Conservation (phyloP, 2,888 invertebrate genomes). For the Amiota mariae region DNA sequence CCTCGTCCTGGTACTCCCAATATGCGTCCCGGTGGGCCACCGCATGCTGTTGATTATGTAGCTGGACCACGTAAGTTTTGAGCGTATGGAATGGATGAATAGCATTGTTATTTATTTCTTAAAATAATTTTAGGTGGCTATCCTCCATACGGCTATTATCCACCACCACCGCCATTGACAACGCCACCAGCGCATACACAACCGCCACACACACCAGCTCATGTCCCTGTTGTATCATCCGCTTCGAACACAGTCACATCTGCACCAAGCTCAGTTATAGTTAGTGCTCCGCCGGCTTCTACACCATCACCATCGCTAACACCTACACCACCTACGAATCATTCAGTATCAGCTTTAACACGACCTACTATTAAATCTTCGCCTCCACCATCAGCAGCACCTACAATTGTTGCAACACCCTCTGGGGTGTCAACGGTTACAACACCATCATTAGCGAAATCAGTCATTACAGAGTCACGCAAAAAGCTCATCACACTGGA, state of each 20-base stretch:
- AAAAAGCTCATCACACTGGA: slow-evolving; percentile 71
- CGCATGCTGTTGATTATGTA: slow-evolving; percentile 59
- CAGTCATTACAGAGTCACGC: slow-evolving; percentile 48
- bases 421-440: neutral
- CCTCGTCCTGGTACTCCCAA: slow-evolving; percentile 61
- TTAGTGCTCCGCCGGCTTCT: slow-evolving; percentile 57
- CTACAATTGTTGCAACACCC: slow-evolving; percentile 58
- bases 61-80: slow-evolving; percentile 64
- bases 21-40: slow-evolving; percentile 56
- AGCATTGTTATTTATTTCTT: neutral
- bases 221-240: slow-evolving; percentile 21
- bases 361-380: slow-evolving; percentile 50
- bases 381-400: slow-evolving; percentile 38
- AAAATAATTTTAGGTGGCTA: slow-evolving; percentile 52
- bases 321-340: slow-evolving; percentile 56
- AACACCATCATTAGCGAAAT: neutral
- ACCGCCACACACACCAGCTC: slow-evolving; percentile 45
- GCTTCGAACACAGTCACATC: slow-evolving; percentile 40
- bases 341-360: slow-evolving; percentile 60
- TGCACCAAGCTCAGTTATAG: slow-evolving; percentile 64
- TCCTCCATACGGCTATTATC: slow-evolving; percentile 70
- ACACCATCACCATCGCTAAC: slow-evolving; percentile 40
- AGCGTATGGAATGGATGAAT: neutral
- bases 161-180: slow-evolving; percentile 66
- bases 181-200: slow-evolving; percentile 53